Evolutionary conservation across 2,113 vertebrate genomes (phyloP), one percentile per base, ranked within the genome.

Genomic region (Sebastes schlegelii): DNA sequence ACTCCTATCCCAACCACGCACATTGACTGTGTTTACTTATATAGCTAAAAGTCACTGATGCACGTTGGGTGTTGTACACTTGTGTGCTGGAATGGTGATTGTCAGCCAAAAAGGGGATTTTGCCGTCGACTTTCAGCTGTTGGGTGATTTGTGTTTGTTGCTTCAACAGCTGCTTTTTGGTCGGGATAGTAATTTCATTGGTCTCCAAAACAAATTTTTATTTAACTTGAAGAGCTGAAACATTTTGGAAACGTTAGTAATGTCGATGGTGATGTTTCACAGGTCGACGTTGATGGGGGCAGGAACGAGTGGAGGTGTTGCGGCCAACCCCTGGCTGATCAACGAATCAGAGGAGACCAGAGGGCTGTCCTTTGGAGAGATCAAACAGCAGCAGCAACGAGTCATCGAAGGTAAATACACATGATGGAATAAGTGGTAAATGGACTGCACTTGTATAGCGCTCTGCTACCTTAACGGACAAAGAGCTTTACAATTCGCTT

Each of bases 331-430:
- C 0, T 99, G 98, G 98, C 95, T 99, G 82, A 55, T 97, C 48
- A 97, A 98, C 5, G 98, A 99, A 85, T 75, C 98, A 0, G 98
- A 99, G 79, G 97, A 99, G 91, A 99, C 97, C 66, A 92, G 91
- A 88, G 97, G 97, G 12, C 92, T 99, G 10, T 93, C 92, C 73
- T 97, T 98, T 76, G 94, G 95, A 1, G 97, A 97, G 64, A 97
- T 99, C 86, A 97, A 95, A 86, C 96, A 98, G 79, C 97, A 99
- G 86, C 98, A 99, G 87, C 96, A 96, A 52, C 94, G 89, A 80
- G 96, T 99, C 85, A 97, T 99, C 49, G 95, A 98, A 94, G 97
- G 98, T 99, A 95, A 87, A 71, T 43, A 46, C 19, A 71, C 10
- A 49, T n/a, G 0, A 45, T n/a, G 51, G 4, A 57, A 21, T 14